These are phyloP conservation scores for Pantala flavescens DNA, from an alignment of 1,140 invertebrate genomes.

Conservation along the genomic window DNA sequence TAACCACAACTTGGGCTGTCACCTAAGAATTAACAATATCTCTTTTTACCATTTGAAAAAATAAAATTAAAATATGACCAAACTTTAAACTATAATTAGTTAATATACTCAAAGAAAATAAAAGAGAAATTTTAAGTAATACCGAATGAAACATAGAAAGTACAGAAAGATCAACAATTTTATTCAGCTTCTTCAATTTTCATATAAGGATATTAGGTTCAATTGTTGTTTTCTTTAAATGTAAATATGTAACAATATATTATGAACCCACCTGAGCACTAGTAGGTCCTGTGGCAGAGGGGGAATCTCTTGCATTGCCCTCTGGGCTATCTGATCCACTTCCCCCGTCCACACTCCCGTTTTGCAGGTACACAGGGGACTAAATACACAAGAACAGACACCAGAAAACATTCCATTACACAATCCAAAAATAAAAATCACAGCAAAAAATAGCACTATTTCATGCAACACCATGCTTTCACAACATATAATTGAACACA, in stretches of 20 bases:
- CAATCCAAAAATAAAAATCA: neutral
- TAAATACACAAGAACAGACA: conserved; percentile 3
- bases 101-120: too few relatives aligned
- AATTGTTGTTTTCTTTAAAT: too few relatives aligned
- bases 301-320: neutral
- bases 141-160: too few relatives aligned
- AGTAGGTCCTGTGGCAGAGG: neutral
- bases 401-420: conserved; percentile 2
- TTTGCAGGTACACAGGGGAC: conserved; percentile 11
- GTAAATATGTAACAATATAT: too few relatives aligned
- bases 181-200: too few relatives aligned
- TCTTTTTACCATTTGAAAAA: too few relatives aligned
- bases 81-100: neutral
- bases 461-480: too few relatives aligned
- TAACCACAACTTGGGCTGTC: conserved; percentile 40
- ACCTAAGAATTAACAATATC: conserved; percentile 30
- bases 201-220: too few relatives aligned
- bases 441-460: neutral
- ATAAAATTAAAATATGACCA: neutral
- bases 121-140: too few relatives aligned
- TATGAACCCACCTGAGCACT: neutral
- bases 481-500: too few relatives aligned
- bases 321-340: conserved; percentile 11
- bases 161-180: too few relatives aligned
- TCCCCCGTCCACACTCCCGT: conserved; percentile 14